Evolutionary conservation across 2,113 vertebrate species (phyloP), one percentile per base, ranked within the genome.

Genomic region (Indicator maculatus): DNA sequence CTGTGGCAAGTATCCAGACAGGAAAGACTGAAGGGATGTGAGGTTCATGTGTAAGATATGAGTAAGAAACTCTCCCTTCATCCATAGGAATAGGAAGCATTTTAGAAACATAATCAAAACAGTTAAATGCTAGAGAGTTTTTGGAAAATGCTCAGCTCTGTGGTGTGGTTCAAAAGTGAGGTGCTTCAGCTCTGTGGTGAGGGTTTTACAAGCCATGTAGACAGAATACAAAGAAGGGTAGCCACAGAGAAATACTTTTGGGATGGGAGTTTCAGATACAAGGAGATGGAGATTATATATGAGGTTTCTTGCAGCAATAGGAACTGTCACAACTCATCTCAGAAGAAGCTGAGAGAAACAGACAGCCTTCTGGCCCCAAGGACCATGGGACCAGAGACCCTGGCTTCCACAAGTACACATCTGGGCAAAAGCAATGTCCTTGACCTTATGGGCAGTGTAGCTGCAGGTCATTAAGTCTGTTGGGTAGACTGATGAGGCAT

Each of bases 371-470:
- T 5, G 2, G 24, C 21, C 66, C 33, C 53, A 11, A 2, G 39
- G 16, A 63, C 41, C 0, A 0, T 18, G 44, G 26, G 66, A 56
- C 0, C 0, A 74, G 31, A 41, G 0, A 12, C 14, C 21, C 17
- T n/a, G 17, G 2, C 33, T 33, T 70, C 8, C 1, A 33, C 31
- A 82, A 30, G 16, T 24, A 38, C 31, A 23, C 17, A 10, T 15
- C 64, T 52, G 72, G 39, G 39, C 36, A n/a, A 24, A 8, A 44
- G 16, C 4, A 18, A 18, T 53, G 84, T 38, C 50, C 31, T 28
- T 60, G 59, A 27, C 72, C 71, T 56, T 41, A 31, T 64, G 67
- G 33, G 9, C 39, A 33, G n/a, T 8, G 38, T 6, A 33, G 30
- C 17, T 65, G 6, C 9, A 64, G 11, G 53, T 30, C 50, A 16